phyloP scores from a whole-genome alignment of 2,888 invertebrate species.

The Ametastegia equiseti region DNA sequence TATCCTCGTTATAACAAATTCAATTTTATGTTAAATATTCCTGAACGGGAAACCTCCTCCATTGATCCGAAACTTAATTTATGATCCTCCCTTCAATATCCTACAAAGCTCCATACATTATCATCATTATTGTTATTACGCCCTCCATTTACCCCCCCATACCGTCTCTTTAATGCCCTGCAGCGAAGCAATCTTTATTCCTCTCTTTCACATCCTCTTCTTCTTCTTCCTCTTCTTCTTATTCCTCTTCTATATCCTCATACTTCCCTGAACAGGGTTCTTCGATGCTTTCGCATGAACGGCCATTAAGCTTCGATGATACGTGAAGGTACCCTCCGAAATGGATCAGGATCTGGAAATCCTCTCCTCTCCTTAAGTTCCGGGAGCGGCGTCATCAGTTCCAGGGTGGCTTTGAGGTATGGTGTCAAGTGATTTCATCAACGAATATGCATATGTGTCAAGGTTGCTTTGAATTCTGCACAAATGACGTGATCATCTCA shows the following conservation, averaged over 20 bases:
- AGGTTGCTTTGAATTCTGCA: too few relatives aligned
- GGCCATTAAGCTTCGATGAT: conserved; percentile 45
- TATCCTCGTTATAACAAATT: conserved; percentile 71
- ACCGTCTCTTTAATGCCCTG: conserved; percentile 38
- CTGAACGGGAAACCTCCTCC: conserved; percentile 60
- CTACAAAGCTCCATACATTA: conserved; percentile 46
- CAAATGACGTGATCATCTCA: too few relatives aligned
- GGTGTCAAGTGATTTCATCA: neutral
- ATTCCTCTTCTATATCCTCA: conserved; percentile 10
- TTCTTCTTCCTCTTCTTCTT: neutral
- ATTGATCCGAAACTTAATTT: conserved; percentile 66
- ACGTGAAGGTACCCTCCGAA: conserved; percentile 44
- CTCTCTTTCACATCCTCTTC: conserved; percentile 13
- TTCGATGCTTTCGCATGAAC: conserved; percentile 9
- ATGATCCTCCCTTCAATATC: conserved; percentile 60
- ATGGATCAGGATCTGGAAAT: conserved; percentile 24
- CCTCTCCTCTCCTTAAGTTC: conserved; percentile 26
- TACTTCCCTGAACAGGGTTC: conserved; percentile 7
- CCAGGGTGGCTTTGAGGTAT: neutral
- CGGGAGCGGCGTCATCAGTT: conserved; percentile 39
- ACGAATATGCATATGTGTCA: neutral
- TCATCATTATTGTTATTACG: conserved; percentile 48
- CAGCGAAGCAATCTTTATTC: conserved; percentile 42
- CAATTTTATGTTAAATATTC: conserved; percentile 73
- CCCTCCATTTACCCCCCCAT: conserved; percentile 21